Base-by-base conservation (phyloP, 2,797 vertebrate species). In the Psittacula echo region DNA sequence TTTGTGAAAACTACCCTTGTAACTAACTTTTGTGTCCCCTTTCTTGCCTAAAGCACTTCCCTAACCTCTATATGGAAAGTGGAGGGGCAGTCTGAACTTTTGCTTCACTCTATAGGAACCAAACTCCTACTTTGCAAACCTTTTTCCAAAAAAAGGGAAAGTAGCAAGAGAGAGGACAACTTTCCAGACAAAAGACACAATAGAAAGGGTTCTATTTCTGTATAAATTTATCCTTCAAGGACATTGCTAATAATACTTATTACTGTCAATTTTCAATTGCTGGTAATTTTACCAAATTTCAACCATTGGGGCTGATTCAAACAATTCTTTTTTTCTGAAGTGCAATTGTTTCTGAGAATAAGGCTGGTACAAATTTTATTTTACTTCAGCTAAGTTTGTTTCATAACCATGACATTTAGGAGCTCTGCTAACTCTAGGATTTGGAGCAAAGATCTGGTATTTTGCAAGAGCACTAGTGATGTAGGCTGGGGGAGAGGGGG, bases 221-320 rank as follows among this genome's bases (percentile, higher is more conserved):
- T n/a, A 79, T 60, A 83, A 92, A 88, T 65, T 23, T 41, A 48
- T 76, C 62, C 78, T 80, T 85, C 82, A 92, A 89, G 37, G 58
- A 56, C 48, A 68, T 30, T 73, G 50, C 26, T 93, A 89, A 87
- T 79, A 90, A 86, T 85, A 80, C 42, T 67, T 90, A 44, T 62
- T 83, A 83, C 27, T 90, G 74, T 41, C 74, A 41, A 13, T 72
- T 75, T 85, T 78, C 71, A 89, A 30, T 8, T 85, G 79, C 73
- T 66, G 32, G 45, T 84, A 67, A 84, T 90, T 88, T 84, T 84
- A 86, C 68, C 54, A 45, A 80, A 88, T 73, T 93, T 66, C 87
- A 81, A 54, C 24, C 23, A 53, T 2, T 71, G 82, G n/a, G 53
- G 7, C 24, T 84, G 77, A 86, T 16, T 76, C 54, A 82, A 88